phyloP scores from a whole-genome alignment of 1,140 invertebrate species.

The Ceratina australensis region DNA sequence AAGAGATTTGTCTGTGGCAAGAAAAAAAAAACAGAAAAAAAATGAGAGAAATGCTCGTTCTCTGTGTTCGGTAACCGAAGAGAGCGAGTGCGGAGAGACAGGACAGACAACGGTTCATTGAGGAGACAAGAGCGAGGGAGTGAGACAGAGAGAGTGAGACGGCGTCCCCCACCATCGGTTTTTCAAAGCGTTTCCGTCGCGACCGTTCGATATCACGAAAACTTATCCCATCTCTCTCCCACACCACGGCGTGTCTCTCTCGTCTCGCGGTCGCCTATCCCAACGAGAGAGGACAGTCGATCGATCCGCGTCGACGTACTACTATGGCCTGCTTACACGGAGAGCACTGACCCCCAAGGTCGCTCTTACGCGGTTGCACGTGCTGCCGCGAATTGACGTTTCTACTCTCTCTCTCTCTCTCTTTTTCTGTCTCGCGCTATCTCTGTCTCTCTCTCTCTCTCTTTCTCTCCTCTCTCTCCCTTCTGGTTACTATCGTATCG shows the following conservation, averaged over 20 bases:
- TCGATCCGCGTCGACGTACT: constrained; percentile 67
- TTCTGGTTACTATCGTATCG: no score
- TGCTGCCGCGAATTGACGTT: constrained; percentile 70
- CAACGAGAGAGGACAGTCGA: constrained; percentile 55
- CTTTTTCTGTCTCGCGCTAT: background rate
- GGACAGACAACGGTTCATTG: no score
- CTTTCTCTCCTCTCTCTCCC: no score
- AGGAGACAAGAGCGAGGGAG: no score
- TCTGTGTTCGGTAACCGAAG: background rate
- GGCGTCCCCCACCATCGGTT: background rate
- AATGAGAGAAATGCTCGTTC: background rate
- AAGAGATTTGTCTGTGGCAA: constrained; percentile 3
- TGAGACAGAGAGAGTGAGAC: background rate
- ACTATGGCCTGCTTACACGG: constrained; percentile 66
- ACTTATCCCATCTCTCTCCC: background rate
- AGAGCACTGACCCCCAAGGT: constrained; percentile 72
- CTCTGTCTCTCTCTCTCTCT: background rate
- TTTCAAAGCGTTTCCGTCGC: background rate
- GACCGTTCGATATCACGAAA: constrained; percentile 47
- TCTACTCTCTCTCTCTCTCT: constrained; percentile 49
- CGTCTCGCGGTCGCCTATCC: constrained; percentile 53
- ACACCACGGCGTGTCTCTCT: background rate
- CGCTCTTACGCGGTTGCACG: constrained; percentile 75
- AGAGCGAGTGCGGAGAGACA: background rate
- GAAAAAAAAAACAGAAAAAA: background rate